Percentiles rank a stretch among this genome's conserved stretches.
Evolutionary conservation across 2,888 invertebrate species (phyloP).

Genomic region (Phyllotreta striolata): DNA sequence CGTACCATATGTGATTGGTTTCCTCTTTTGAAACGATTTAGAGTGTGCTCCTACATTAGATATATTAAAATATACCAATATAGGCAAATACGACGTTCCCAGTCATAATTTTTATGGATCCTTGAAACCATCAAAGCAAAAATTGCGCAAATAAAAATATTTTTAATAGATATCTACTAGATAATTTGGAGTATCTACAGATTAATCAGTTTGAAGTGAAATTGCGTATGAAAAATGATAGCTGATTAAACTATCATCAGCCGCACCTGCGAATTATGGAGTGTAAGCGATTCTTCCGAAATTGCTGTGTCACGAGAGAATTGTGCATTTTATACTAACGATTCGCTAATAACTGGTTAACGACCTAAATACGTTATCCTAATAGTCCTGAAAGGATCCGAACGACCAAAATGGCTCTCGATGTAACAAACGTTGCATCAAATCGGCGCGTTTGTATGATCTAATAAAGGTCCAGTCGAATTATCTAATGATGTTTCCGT

Average conservation of each 20-base stretch:
- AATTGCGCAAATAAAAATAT: too few species aligned
- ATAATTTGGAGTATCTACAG: too few species aligned
- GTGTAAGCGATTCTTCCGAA: constrained; percentile 9
- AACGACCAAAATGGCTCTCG: constrained; percentile 32
- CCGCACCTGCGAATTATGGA: constrained; percentile 20
- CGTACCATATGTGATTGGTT: too few species aligned
- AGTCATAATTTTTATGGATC: too few species aligned
- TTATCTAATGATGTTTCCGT: constrained; percentile 20
- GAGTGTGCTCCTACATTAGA: too few species aligned
- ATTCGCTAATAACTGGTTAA: constrained; percentile 29
- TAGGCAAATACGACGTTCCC: too few species aligned
- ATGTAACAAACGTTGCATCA: constrained; percentile 36
- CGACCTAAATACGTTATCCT: constrained; percentile 17
- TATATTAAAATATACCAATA: too few species aligned
- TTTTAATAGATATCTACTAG: too few species aligned
- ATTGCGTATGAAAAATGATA: too few species aligned
- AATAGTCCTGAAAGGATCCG: constrained; percentile 40
- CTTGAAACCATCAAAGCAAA: too few species aligned
- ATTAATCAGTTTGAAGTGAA: too few species aligned
- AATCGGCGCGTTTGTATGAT: constrained; percentile 36
- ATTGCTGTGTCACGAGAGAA: constrained; percentile 22
- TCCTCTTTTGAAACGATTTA: too few species aligned
- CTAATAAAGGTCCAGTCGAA: constrained; percentile 38
- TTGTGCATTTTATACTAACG: constrained; percentile 19
- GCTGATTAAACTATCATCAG: constrained; percentile 1